A percentile compares a stretch with the other conserved stretches of the same genome.
Conservation (phyloP, 2,888 invertebrate species). For the Calameuta filiformis region DNA sequence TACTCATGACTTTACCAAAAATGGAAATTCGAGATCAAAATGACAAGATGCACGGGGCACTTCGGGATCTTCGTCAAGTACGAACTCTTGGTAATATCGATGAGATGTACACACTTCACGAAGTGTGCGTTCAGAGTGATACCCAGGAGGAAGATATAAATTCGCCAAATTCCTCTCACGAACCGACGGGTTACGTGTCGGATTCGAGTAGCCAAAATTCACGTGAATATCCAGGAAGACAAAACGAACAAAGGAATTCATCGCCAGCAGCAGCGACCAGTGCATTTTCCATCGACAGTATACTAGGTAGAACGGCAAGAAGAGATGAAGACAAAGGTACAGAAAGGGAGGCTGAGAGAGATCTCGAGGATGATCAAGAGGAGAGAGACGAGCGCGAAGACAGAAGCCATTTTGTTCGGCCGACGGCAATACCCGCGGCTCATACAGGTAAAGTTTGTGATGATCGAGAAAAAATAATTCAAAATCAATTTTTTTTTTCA, state of each 20-base stretch:
- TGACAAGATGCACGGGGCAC: slow-evolving; percentile 27
- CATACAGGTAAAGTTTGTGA: slow-evolving; percentile 11
- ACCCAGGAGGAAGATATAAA: background rate
- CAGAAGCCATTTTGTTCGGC: slow-evolving; percentile 35
- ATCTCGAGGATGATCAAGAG: slow-evolving; percentile 21
- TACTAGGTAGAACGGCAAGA: slow-evolving; percentile 40
- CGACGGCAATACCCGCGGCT: slow-evolving; percentile 36
- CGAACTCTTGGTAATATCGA: slow-evolving; percentile 17
- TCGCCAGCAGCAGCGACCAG: slow-evolving; percentile 41
- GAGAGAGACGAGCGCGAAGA: slow-evolving; percentile 34
- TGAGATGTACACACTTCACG: slow-evolving; percentile 8
- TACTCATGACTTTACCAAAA: slow-evolving; percentile 18
- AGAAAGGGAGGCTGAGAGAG: slow-evolving; percentile 29
- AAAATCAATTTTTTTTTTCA: background rate
- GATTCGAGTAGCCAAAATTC: slow-evolving; percentile 49
- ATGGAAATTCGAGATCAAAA: slow-evolving; percentile 40
- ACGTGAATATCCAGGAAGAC: slow-evolving; percentile 27
- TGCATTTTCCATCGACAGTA: slow-evolving; percentile 59
- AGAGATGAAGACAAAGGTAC: slow-evolving; percentile 13
- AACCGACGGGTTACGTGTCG: slow-evolving; percentile 37
- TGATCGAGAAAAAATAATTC: background rate
- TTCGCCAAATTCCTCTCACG: slow-evolving; percentile 8
- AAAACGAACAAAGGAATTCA: slow-evolving; percentile 27
- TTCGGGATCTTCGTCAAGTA: slow-evolving; percentile 29
- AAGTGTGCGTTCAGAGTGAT: slow-evolving; percentile 2